Percentiles rank a stretch among this genome's conserved stretches.
phyloP scores from a whole-genome alignment of 2,888 invertebrate species.

The Alloplasta piceator region DNA sequence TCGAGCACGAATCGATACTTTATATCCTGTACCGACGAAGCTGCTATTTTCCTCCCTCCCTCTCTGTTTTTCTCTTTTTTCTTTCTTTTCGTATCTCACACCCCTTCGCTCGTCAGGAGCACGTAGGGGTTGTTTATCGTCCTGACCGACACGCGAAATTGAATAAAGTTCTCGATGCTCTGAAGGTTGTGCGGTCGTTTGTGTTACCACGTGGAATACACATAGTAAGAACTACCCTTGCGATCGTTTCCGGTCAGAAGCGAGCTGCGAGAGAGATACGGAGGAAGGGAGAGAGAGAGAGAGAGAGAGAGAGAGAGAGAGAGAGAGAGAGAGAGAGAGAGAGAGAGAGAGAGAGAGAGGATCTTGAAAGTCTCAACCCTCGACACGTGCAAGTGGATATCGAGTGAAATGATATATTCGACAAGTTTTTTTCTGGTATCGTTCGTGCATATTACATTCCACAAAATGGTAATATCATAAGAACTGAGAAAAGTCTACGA shows the following conservation, averaged over 20 bases:
- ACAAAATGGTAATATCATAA: constrained; percentile 47
- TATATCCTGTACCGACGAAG: constrained; percentile 37
- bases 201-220: constrained; percentile 34
- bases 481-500: constrained; percentile 8
- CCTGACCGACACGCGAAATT: constrained; percentile 72
- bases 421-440: constrained; percentile 75
- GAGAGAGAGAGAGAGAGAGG: constrained; percentile 35
- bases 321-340: constrained; percentile 18
- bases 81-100: background rate
- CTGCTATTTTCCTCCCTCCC: background rate
- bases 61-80: background rate
- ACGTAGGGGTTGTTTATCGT: constrained; percentile 67
- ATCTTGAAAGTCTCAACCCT: background rate
- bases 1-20: constrained; percentile 28
- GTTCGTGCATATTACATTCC: constrained; percentile 75
- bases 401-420: constrained; percentile 80
- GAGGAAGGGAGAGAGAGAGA: constrained; percentile 21
- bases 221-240: constrained; percentile 30
- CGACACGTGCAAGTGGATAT: constrained; percentile 70
- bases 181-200: constrained; percentile 30
- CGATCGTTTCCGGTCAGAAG: constrained; percentile 9
- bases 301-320: constrained; percentile 22
- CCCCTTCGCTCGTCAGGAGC: constrained; percentile 18
- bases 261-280: background rate
- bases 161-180: constrained; percentile 74